Percentiles rank a stretch among this genome's conserved stretches.
Evolutionary conservation across 2,797 vertebrate genomes (phyloP).

Genomic region (Smutsia gigantea): DNA sequence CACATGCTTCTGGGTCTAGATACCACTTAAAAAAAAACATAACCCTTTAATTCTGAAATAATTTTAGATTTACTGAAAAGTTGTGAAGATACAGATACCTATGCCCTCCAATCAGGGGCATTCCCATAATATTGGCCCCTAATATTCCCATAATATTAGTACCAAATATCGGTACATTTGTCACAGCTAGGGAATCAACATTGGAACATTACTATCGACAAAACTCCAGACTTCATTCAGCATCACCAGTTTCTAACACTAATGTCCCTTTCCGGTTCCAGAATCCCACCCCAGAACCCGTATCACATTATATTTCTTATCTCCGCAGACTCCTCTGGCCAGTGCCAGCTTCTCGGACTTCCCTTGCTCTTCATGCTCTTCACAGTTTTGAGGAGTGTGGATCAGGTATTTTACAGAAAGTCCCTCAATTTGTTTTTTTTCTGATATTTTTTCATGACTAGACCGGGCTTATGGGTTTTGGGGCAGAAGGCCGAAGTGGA

Average conservation of each 20-base stretch:
- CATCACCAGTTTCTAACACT: fast-evolving
- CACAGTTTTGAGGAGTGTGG: not conserved
- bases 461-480: fast-evolving
- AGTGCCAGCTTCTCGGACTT: not conserved
- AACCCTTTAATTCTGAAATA: not conserved
- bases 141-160: not conserved
- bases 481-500: not conserved
- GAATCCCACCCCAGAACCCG: not conserved
- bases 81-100: not conserved
- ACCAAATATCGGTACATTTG: fast-evolving
- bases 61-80: not conserved
- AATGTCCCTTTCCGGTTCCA: fast-evolving
- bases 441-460: not conserved
- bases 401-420: not conserved
- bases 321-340: too few species aligned
- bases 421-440: not conserved
- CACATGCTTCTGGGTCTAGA: not conserved
- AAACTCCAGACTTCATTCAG: not conserved
- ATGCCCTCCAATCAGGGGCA: not conserved
- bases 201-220: fast-evolving
- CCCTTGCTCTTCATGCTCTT: not conserved
- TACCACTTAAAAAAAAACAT: not conserved
- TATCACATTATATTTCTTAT: fast-evolving
- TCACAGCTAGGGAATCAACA: not conserved
- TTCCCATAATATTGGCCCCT: not conserved